Evolutionary conservation across 2,888 invertebrate genomes (phyloP).

Genomic region (Halictus ligatus): DNA sequence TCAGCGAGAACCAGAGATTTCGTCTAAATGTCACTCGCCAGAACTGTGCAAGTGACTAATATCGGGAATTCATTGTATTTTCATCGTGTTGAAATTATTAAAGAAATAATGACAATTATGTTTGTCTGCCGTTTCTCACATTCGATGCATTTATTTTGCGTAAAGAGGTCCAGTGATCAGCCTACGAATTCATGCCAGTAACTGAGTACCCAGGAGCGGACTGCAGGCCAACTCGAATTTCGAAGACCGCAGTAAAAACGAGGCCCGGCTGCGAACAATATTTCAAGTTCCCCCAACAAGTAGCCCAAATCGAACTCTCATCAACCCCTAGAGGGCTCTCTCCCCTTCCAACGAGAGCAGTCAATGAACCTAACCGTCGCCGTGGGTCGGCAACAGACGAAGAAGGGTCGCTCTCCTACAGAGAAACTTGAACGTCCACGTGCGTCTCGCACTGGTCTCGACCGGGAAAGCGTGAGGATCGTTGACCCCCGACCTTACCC

Average conservation of each 20-base stretch:
- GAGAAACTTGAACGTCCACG: conserved; percentile 21
- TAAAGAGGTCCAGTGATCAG: background rate
- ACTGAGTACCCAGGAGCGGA: background rate
- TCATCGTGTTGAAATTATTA: too few relatives aligned
- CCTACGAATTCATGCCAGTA: background rate
- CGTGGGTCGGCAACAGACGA: conserved; percentile 17
- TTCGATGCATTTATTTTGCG: too few relatives aligned
- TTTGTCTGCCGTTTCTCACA: too few relatives aligned
- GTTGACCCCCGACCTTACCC: conserved; percentile 61
- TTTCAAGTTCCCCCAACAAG: background rate
- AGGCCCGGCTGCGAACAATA: background rate
- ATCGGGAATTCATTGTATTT: too few relatives aligned
- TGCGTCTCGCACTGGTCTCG: conserved; percentile 31
- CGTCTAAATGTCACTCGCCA: too few relatives aligned
- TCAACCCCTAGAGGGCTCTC: background rate
- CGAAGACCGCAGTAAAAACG: background rate
- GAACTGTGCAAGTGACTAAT: too few relatives aligned
- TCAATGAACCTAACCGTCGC: conserved; percentile 23
- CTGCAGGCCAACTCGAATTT: background rate
- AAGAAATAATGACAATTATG: too few relatives aligned
- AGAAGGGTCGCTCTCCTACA: conserved; percentile 17
- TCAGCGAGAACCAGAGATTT: too few relatives aligned
- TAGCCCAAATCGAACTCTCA: background rate
- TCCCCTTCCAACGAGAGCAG: conserved; percentile 6
- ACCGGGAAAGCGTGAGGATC: conserved; percentile 54